These are phyloP conservation scores for Cephus sareptanus DNA, from an alignment of 2,888 invertebrate species.

Conservation along the genomic window DNA sequence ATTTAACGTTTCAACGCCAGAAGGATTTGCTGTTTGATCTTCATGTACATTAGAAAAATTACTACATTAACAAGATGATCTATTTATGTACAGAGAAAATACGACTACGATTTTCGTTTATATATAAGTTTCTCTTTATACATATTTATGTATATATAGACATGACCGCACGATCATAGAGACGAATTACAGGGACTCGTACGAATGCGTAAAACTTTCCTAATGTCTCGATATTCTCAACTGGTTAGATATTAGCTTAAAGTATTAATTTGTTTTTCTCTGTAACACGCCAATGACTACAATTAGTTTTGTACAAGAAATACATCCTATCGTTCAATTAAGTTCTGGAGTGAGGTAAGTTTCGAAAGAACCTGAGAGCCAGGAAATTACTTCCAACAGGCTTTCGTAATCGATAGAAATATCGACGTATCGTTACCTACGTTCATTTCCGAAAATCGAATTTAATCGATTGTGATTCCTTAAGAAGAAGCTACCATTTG, in stretches of 20 bases:
- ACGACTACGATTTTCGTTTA: not conserved
- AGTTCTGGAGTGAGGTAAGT: not conserved
- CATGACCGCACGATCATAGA: not conserved
- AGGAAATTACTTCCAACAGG: not conserved
- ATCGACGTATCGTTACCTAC: not conserved
- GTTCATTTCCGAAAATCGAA: not conserved
- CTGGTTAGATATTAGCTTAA: not conserved
- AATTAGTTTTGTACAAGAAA: not conserved
- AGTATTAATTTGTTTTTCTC: not conserved
- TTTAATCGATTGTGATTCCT: not conserved
- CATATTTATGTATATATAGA: not conserved
- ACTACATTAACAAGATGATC: not conserved
- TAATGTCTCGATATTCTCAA: not conserved
- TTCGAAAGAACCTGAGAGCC: not conserved
- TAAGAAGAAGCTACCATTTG: not conserved
- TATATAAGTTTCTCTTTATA: conserved; percentile 2
- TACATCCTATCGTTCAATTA: not conserved
- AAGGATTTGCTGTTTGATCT: not conserved
- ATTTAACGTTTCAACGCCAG: not conserved
- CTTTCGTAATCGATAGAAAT: not conserved
- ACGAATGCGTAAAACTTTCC: not conserved
- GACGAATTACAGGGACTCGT: not conserved
- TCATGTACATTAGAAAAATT: not conserved
- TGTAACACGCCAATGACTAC: not conserved
- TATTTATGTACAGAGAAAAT: conserved; percentile 2